Percentiles rank a stretch among this genome's conserved stretches.
Evolutionary conservation across 2,888 invertebrate genomes (phyloP).

Genomic region (Ectemnius cavifrons): DNA sequence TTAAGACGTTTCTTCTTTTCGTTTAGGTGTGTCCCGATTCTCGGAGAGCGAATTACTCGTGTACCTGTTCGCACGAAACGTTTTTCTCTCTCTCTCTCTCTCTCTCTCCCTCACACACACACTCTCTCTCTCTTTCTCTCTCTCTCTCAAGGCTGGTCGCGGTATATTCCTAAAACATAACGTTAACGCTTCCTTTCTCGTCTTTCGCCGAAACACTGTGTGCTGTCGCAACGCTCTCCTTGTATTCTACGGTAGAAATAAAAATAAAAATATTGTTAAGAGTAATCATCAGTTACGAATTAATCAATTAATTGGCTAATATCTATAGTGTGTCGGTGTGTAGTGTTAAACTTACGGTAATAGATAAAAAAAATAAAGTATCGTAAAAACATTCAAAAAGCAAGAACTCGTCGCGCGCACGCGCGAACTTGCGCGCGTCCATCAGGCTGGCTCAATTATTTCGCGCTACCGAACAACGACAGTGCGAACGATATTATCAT

Average conservation of each 20-base stretch:
- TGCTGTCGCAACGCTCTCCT: constrained; percentile 54
- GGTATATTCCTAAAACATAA: constrained; percentile 49
- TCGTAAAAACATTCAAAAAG: constrained; percentile 66
- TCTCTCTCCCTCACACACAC: no score
- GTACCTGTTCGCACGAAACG: constrained; percentile 51
- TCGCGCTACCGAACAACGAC: constrained; percentile 33
- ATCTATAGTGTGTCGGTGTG: constrained; percentile 63
- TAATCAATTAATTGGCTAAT: constrained; percentile 63
- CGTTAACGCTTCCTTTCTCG: constrained; percentile 54
- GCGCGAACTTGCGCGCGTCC: constrained; percentile 10
- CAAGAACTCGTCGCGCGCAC: constrained; percentile 39
- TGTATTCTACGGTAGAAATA: constrained; percentile 53
- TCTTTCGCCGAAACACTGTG: constrained; percentile 22
- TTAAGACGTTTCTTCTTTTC: constrained; percentile 43
- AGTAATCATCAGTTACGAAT: constrained; percentile 56
- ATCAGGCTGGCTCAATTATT: constrained; percentile 38
- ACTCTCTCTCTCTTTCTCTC: background rate
- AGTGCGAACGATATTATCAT: constrained; percentile 43
- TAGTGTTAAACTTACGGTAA: constrained; percentile 61
- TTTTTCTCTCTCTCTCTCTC: constrained; percentile 30
- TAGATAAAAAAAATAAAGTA: constrained; percentile 68
- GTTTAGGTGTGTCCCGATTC: constrained; percentile 48
- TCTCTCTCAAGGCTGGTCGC: constrained; percentile 38
- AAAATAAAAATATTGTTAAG: constrained; percentile 65
- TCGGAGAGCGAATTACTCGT: constrained; percentile 53